These are phyloP conservation scores for Apotomis betuletana DNA, from an alignment of 2,888 invertebrate genomes.

Conservation along the genomic window DNA sequence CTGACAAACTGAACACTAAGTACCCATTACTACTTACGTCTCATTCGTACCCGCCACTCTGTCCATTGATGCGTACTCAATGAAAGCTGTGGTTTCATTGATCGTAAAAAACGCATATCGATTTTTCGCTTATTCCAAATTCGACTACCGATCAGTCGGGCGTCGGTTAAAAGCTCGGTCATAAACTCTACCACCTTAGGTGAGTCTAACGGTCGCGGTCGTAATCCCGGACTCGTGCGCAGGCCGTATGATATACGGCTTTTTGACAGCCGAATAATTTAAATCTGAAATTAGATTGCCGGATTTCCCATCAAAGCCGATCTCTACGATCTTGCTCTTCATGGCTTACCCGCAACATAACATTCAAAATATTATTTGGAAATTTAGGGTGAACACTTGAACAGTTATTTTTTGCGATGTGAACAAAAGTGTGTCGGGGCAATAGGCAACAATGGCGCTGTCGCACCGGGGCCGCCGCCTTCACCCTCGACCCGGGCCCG, in stretches of 20 bases:
- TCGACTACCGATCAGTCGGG: conserved; percentile 11
- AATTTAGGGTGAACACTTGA: conserved; percentile 39
- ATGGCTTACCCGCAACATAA: conserved; percentile 16
- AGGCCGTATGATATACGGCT: conserved; percentile 29
- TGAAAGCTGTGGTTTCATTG: conserved; percentile 28
- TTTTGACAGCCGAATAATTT: conserved; percentile 38
- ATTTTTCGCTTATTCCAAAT: conserved; percentile 21
- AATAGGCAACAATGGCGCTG: conserved; percentile 35
- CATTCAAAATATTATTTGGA: conserved; percentile 23
- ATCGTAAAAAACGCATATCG: conserved; percentile 27
- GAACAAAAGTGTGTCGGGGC: conserved; percentile 41
- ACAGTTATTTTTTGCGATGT: conserved; percentile 40
- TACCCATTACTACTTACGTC: conserved; percentile 37
- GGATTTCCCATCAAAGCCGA: conserved; percentile 35
- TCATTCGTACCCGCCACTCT: conserved; percentile 32
- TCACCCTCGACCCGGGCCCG: conserved; percentile 38
- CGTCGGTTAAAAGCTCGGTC: conserved; percentile 8
- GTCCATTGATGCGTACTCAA: conserved; percentile 35
- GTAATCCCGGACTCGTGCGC: conserved; percentile 28
- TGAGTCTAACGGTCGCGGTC: conserved; percentile 30
- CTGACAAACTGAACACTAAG: conserved; percentile 40
- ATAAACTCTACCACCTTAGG: conserved; percentile 23
- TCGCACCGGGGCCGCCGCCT: conserved; percentile 35
- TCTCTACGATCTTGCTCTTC: conserved; percentile 12
- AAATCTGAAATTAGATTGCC: conserved; percentile 38